These are phyloP conservation scores for Diacarnus erythraeanus DNA, from an alignment of 37 sponge, comb jelly and placozoan genomes.

Conservation along the genomic window DNA sequence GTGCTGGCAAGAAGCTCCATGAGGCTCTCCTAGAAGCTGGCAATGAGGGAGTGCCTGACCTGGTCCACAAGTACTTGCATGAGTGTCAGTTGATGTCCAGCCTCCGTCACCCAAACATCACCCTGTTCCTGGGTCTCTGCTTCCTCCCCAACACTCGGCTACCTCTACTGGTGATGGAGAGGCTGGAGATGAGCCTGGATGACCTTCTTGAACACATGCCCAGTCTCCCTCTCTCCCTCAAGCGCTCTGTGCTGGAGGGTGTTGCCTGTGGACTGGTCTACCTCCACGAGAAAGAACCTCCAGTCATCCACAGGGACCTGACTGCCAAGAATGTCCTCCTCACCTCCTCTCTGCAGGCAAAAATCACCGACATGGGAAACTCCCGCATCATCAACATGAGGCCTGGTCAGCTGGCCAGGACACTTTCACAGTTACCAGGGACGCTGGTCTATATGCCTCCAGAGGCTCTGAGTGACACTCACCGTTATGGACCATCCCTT, in stretches of 20 bases:
- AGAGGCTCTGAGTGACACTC: not conserved
- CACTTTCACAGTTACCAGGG: not conserved
- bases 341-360: not conserved
- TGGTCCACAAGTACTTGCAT: not conserved
- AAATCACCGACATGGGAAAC: conserved; percentile 4
- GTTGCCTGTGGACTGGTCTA: not conserved
- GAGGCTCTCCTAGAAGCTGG: not conserved
- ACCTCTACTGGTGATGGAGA: conserved; percentile 6
- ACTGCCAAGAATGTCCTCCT: not conserved
- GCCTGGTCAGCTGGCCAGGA: not conserved
- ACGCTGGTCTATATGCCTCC: not conserved
- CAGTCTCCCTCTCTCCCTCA: not conserved
- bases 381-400: not conserved
- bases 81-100: conserved; percentile 4
- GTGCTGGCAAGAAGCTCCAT: conserved; percentile 3
- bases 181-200: conserved; percentile 4
- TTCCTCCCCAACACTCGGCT: not conserved
- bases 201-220: not conserved
- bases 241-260: not conserved
- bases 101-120: not conserved
- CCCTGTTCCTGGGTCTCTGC: not conserved
- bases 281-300: not conserved
- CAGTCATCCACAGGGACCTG: not conserved
- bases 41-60: not conserved
- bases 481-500: not conserved